Conservation (phyloP, 2,888 invertebrate genomes). For the Gisinianus flammeolus region DNA sequence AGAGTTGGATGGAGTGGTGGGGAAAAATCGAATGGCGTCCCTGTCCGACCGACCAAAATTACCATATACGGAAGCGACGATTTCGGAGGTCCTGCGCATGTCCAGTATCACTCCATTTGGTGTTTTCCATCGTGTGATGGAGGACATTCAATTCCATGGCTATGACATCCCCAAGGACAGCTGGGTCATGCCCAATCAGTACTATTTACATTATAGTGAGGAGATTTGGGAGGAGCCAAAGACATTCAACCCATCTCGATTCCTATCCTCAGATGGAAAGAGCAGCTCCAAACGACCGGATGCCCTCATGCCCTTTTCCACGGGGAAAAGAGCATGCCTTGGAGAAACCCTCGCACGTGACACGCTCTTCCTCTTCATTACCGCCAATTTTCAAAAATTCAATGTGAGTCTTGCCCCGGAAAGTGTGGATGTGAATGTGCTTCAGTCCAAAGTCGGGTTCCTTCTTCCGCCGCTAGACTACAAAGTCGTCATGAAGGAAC, state of each 20-base stretch:
- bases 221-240: not conserved
- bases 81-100: not conserved
- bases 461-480: not conserved
- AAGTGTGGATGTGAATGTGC: not conserved
- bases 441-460: not conserved
- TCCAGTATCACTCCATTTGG: not conserved
- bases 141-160: conserved; percentile 5
- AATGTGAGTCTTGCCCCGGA: not conserved
- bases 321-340: conserved; percentile 19
- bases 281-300: not conserved
- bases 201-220: not conserved
- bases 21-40: not conserved
- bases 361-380: conserved; percentile 14
- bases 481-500: not conserved
- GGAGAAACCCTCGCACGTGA: conserved; percentile 22
- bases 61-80: not conserved
- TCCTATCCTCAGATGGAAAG: not conserved
- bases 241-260: conserved; percentile 9
- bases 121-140: not conserved
- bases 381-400: conserved; percentile 13
- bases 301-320: conserved; percentile 9
- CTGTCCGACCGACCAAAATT: conserved; percentile 13
- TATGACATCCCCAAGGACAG: conserved; percentile 19
- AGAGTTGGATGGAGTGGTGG: conserved; percentile 19
- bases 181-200: not conserved